Conservation (phyloP, 35 echinoderm and acorn worm genomes). For the Amphiura filiformis region DNA sequence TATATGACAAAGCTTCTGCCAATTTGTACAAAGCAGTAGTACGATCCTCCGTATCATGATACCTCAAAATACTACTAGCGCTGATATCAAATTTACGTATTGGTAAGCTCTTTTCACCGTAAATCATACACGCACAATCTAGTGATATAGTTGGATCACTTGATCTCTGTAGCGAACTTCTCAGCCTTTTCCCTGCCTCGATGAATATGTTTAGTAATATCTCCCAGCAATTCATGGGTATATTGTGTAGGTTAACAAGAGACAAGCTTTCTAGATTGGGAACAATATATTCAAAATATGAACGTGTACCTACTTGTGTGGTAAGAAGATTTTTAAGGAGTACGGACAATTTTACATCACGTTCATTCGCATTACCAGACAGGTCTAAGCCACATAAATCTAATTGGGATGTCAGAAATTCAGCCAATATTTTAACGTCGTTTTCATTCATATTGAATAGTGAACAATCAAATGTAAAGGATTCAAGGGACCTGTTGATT, state of each 20-base stretch:
- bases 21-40: not conserved
- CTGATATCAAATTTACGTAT: not conserved
- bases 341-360: not conserved
- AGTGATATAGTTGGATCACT: too few relatives aligned
- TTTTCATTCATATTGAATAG: not conserved
- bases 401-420: not conserved
- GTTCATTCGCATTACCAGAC: not conserved
- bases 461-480: not conserved
- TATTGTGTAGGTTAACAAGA: not conserved
- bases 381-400: not conserved
- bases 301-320: not conserved
- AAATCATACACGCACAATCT: not conserved
- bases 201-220: not conserved
- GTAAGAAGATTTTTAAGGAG: not conserved
- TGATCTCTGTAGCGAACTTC: too few relatives aligned
- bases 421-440: not conserved
- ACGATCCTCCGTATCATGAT: not conserved
- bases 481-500: not conserved
- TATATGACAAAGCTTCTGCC: not conserved
- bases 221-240: not conserved
- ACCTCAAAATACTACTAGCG: too few relatives aligned
- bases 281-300: not conserved
- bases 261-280: not conserved
- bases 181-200: not conserved
- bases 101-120: not conserved